phyloP scores from a whole-genome alignment of 2,888 invertebrate genomes.

The Mycalesis mineus region DNA sequence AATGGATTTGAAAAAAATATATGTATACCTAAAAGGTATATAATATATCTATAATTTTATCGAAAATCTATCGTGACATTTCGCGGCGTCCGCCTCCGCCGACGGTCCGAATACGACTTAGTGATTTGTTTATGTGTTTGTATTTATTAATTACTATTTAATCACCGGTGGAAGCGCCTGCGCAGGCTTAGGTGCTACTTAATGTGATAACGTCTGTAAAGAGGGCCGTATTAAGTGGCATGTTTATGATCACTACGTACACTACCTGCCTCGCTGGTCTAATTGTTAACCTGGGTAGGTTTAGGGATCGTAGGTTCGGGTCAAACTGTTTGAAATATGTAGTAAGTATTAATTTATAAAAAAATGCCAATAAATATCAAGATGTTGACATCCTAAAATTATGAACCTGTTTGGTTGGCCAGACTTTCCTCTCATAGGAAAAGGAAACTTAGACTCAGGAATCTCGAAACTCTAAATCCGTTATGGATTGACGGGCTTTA shows the following conservation, averaged over 20 bases:
- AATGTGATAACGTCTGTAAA: background rate
- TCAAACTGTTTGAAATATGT: too few relatives aligned
- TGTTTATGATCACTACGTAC: too few relatives aligned
- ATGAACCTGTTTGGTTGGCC: too few relatives aligned
- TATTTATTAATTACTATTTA: constrained; percentile 10
- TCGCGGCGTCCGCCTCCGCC: constrained; percentile 12
- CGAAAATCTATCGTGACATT: constrained; percentile 1
- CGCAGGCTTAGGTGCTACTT: constrained; percentile 15
- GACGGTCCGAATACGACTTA: constrained; percentile 25
- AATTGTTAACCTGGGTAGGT: background rate
- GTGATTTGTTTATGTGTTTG: background rate
- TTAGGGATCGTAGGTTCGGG: too few relatives aligned
- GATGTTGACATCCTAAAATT: too few relatives aligned
- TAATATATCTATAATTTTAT: background rate
- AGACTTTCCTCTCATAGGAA: too few relatives aligned
- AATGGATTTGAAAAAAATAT: too few relatives aligned
- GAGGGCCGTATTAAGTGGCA: background rate
- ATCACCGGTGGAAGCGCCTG: constrained; percentile 21
- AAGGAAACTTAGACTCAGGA: too few relatives aligned
- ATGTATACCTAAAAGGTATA: background rate
- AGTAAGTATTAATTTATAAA: too few relatives aligned
- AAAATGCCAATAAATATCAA: too few relatives aligned
- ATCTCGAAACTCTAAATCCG: too few relatives aligned
- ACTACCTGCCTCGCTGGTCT: background rate
- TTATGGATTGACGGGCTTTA: too few relatives aligned